Evolutionary conservation across 92 coral and sea anemone genomes (phyloP).

Genomic region (Porites cylindrica): DNA sequence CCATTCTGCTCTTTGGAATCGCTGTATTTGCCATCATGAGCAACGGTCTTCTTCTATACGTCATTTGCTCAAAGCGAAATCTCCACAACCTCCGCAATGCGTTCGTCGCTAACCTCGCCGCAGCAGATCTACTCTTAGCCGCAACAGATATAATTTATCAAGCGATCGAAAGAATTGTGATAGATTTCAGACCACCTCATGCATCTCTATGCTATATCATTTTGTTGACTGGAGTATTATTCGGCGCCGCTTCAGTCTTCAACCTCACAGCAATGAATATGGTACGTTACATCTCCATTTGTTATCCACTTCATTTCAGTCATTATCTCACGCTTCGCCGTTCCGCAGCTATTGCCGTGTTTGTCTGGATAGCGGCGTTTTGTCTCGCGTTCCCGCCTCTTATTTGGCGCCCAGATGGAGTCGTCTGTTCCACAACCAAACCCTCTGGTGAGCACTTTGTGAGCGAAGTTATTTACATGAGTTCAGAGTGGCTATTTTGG

Average conservation of each 20-base stretch:
- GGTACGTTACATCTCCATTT: conserved; percentile 72
- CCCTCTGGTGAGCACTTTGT: conserved; percentile 73
- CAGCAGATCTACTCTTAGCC: conserved; percentile 71
- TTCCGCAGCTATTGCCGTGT: conserved; percentile 51
- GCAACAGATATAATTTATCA: conserved; percentile 76
- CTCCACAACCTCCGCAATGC: conserved; percentile 70
- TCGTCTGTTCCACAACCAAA: conserved; percentile 74
- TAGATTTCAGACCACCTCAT: conserved; percentile 56
- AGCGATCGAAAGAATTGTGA: conserved; percentile 59
- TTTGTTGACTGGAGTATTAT: conserved; percentile 73
- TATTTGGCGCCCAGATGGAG: conserved; percentile 77
- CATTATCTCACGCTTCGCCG: conserved; percentile 69
- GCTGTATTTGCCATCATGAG: conserved; percentile 66
- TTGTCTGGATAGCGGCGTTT: conserved; percentile 72
- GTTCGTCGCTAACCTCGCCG: conserved; percentile 78
- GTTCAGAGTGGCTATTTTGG: conserved; percentile 83
- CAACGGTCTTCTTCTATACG: conserved; percentile 66
- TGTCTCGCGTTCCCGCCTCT: conserved; percentile 79
- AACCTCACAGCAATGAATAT: conserved; percentile 81
- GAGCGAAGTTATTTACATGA: conserved; percentile 76
- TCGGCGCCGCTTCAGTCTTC: conserved; percentile 79
- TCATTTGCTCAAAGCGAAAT: conserved; percentile 64
- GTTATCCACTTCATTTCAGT: conserved; percentile 77
- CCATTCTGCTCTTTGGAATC: conserved; percentile 43
- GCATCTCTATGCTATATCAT: conserved; percentile 68